Evolutionary conservation across 2,888 invertebrate species (phyloP).

Genomic region (Ochropacha duplaris): DNA sequence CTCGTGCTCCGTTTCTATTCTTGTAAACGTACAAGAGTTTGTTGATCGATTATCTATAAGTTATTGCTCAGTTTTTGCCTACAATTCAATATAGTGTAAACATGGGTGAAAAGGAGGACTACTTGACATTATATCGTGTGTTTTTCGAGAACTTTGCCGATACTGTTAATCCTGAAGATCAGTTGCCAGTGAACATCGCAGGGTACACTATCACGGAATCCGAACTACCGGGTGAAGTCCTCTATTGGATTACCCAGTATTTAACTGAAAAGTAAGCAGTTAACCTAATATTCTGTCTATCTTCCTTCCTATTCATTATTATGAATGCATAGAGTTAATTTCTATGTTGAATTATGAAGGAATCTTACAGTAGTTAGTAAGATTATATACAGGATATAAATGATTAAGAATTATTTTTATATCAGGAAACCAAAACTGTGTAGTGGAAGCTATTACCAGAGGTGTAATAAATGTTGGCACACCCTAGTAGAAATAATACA

Average conservation of each 20-base stretch:
- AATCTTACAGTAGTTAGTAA: too few relatives aligned
- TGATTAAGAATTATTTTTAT: too few relatives aligned
- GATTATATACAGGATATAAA: too few relatives aligned
- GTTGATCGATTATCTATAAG: constrained; percentile 52
- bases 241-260: constrained; percentile 90
- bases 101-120: constrained; percentile 85
- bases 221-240: constrained; percentile 89
- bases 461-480: too few relatives aligned
- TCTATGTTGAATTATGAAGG: too few relatives aligned
- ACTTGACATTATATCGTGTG: constrained; percentile 86
- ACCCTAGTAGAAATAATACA: too few relatives aligned
- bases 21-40: constrained; percentile 32
- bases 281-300: not conserved
- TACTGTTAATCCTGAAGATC: constrained; percentile 87
- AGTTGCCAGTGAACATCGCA: constrained; percentile 88
- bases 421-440: too few relatives aligned
- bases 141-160: constrained; percentile 89
- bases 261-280: constrained; percentile 88
- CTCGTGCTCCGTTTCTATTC: constrained; percentile 27
- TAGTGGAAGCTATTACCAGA: too few relatives aligned
- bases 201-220: constrained; percentile 86
- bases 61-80: constrained; percentile 27
- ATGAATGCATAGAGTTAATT: too few relatives aligned
- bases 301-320: constrained; percentile 8
- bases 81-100: constrained; percentile 31